Conservation (phyloP, 2,888 invertebrate species). For the Melikaiella ostensackeni region DNA sequence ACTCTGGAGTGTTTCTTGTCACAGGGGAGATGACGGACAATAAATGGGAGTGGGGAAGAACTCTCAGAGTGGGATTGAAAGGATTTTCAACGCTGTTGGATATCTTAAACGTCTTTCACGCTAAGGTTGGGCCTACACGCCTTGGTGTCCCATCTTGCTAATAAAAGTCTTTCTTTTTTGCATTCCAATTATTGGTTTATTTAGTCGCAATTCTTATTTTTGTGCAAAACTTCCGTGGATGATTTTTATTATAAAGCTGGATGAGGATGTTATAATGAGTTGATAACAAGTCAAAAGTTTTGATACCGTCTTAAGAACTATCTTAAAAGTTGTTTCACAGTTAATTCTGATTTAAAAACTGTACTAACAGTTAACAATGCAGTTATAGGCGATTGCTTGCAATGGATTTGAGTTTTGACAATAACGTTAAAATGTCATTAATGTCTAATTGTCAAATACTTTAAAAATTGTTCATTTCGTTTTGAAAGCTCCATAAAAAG, state of each 20-base stretch:
- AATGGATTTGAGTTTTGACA: too few relatives aligned
- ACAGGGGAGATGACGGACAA: conserved; percentile 53
- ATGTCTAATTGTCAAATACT: too few relatives aligned
- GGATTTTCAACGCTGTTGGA: conserved; percentile 47
- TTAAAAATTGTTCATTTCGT: too few relatives aligned
- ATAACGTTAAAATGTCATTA: too few relatives aligned
- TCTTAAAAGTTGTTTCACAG: not conserved
- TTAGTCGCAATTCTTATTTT: not conserved
- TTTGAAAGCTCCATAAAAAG: too few relatives aligned
- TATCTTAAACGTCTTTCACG: not conserved
- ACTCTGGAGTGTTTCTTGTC: conserved; percentile 63
- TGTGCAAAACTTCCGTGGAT: not conserved
- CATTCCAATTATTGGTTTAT: not conserved
- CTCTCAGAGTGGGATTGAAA: conserved; percentile 48
- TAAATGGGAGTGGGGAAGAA: conserved; percentile 45
- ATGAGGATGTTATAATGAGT: not conserved
- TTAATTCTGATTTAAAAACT: too few relatives aligned
- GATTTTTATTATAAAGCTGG: not conserved
- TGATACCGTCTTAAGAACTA: not conserved
- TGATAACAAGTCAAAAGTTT: not conserved
- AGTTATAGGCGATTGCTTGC: too few relatives aligned
- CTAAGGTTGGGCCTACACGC: not conserved
- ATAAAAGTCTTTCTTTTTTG: conserved; percentile 7
- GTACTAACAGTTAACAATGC: too few relatives aligned
- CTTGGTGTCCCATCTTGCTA: conserved; percentile 21